These are phyloP conservation scores for Congeria kusceri DNA, from an alignment of 2,888 invertebrate genomes.

Conservation along the genomic window DNA sequence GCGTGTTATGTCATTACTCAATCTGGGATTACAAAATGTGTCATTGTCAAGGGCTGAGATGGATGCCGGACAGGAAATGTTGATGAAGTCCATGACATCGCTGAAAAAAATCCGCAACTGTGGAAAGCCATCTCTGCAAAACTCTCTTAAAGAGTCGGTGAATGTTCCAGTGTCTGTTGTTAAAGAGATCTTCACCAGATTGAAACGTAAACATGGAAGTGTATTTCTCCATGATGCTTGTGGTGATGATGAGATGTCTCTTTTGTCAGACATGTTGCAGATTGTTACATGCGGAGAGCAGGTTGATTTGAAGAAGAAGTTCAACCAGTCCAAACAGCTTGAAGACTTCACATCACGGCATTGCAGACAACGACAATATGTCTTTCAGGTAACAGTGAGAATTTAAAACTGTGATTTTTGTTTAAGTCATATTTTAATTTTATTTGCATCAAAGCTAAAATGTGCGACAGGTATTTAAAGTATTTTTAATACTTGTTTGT, in stretches of 20 bases:
- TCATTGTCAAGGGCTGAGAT: constrained; percentile 21
- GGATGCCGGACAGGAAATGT: constrained; percentile 13
- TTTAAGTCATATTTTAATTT: no score
- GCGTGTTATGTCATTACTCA: constrained; percentile 36
- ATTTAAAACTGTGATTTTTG: no score
- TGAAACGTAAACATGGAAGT: constrained; percentile 13
- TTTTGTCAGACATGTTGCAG: background rate
- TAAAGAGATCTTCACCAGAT: constrained; percentile 5
- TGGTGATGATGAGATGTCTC: constrained; percentile 11
- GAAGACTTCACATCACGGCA: constrained; percentile 1
- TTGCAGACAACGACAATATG: constrained; percentile 4
- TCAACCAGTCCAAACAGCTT: background rate
- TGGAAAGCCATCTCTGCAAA: constrained; percentile 15
- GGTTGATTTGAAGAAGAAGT: no score
- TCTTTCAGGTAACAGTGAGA: constrained; percentile 8
- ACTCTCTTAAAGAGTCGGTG: constrained; percentile 1
- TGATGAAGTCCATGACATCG: constrained; percentile 14
- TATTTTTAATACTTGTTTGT: no score
- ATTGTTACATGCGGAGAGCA: constrained; percentile 1
- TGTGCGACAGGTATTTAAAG: no score
- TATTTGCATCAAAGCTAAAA: no score
- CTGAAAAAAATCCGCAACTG: constrained; percentile 16
- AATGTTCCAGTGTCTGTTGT: constrained; percentile 8
- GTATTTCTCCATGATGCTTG: constrained; percentile 12
- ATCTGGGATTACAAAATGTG: constrained; percentile 34